phyloP scores from a whole-genome alignment of 2,888 invertebrate genomes.

The Polietes domitor region DNA sequence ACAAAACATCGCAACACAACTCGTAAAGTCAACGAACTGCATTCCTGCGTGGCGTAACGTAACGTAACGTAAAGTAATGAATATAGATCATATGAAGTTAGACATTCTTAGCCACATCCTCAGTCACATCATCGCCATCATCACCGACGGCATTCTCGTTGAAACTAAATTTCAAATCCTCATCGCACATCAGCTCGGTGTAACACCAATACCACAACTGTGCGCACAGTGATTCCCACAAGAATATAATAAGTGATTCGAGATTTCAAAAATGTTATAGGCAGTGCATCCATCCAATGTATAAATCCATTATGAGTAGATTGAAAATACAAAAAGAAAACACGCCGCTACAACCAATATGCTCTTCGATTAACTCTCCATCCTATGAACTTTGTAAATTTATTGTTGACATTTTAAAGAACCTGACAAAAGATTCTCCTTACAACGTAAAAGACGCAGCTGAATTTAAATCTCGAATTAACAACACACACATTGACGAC shows the following conservation, averaged over 20 bases:
- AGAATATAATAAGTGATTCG: not conserved
- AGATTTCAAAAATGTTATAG: no score
- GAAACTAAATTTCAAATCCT: conserved; percentile 25
- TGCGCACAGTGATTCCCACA: not conserved
- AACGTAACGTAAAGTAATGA: conserved; percentile 15
- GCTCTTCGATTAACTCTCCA: no score
- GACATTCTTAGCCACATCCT: not conserved
- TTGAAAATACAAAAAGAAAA: no score
- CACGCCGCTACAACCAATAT: no score
- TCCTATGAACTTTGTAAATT: no score
- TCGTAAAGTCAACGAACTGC: conserved; percentile 32
- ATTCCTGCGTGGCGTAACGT: not conserved
- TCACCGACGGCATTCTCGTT: not conserved
- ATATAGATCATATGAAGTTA: conserved; percentile 26
- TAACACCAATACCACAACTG: not conserved
- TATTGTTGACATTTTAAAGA: no score
- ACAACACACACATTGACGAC: no score
- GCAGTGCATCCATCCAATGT: no score
- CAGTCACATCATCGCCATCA: not conserved
- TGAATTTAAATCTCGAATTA: no score
- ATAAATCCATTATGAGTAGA: no score
- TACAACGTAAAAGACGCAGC: no score
- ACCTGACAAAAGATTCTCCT: no score
- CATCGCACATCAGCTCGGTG: not conserved
- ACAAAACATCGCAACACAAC: conserved; percentile 4